Evolutionary conservation across 92 coral and sea anemone species (phyloP).

Genomic region (Zoanthus gigantus): DNA sequence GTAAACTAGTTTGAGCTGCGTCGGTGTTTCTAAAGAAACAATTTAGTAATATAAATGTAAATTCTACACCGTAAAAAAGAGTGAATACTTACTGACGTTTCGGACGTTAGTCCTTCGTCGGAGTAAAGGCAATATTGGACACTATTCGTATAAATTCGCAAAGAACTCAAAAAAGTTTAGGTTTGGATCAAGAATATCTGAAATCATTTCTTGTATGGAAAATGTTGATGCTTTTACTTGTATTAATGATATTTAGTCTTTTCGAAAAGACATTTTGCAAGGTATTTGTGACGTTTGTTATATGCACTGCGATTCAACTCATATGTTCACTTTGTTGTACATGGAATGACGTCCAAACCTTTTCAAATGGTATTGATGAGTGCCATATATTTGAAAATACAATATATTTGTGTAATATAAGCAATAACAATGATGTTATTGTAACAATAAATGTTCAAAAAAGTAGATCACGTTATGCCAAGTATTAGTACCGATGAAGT

Average conservation of each 20-base stretch:
- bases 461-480: constrained; percentile 43
- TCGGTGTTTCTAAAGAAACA: too few relatives aligned
- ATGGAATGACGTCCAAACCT: constrained; percentile 16
- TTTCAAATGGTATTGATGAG: constrained; percentile 21
- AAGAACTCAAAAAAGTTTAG: constrained; percentile 9
- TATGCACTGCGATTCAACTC: neutral
- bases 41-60: too few relatives aligned
- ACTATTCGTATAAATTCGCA: neutral
- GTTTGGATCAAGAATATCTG: constrained; percentile 3
- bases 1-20: too few relatives aligned
- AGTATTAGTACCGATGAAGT: too few relatives aligned
- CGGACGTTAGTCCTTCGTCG: too few relatives aligned
- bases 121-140: neutral
- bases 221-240: neutral
- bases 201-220: constrained; percentile 3
- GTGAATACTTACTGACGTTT: too few relatives aligned
- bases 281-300: neutral
- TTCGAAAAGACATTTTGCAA: too few relatives aligned
- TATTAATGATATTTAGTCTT: too few relatives aligned
- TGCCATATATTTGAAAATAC: neutral
- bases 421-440: constrained; percentile 22
- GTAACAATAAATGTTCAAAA: constrained; percentile 23
- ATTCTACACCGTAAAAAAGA: too few relatives aligned
- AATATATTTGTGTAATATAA: constrained; percentile 30
- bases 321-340: neutral